phyloP scores from a whole-genome alignment of 2,797 vertebrate species.

The Adrianichthys oophorus region DNA sequence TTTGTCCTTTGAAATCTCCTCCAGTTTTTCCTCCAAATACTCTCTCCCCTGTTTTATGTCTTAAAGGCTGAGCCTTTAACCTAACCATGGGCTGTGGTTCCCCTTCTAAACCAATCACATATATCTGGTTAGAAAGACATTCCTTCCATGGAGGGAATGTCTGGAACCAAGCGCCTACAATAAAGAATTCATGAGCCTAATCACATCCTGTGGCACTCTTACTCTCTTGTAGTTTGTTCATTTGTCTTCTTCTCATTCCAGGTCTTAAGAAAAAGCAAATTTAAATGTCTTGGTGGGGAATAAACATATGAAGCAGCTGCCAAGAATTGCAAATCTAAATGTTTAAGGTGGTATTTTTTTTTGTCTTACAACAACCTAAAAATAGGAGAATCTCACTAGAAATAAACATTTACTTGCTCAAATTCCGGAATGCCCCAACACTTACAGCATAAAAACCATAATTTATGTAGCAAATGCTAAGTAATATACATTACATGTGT shows the following conservation, averaged over 20 bases:
- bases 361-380: no score
- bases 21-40: constrained; percentile 53
- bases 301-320: no score
- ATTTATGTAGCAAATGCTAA: no score
- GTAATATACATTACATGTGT: no score
- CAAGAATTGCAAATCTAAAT: no score
- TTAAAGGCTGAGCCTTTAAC: constrained; percentile 70
- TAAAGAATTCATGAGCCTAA: constrained; percentile 81
- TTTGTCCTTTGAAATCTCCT: constrained; percentile 45
- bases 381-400: no score
- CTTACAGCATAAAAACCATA: no score
- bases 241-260: constrained; percentile 63
- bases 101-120: constrained; percentile 81
- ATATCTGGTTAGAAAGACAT: constrained; percentile 84
- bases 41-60: constrained; percentile 69
- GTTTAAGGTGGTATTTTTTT: no score
- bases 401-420: no score
- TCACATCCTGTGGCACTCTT: constrained; percentile 79
- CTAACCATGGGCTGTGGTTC: constrained; percentile 72
- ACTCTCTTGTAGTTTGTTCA: constrained; percentile 67
- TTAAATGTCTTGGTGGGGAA: not conserved
- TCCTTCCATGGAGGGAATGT: constrained; percentile 84
- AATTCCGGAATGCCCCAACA: no score
- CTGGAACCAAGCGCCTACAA: constrained; percentile 77
- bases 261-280: constrained; percentile 43